phyloP scores from a whole-genome alignment of 2,113 vertebrate genomes.

The Falco punctatus region DNA sequence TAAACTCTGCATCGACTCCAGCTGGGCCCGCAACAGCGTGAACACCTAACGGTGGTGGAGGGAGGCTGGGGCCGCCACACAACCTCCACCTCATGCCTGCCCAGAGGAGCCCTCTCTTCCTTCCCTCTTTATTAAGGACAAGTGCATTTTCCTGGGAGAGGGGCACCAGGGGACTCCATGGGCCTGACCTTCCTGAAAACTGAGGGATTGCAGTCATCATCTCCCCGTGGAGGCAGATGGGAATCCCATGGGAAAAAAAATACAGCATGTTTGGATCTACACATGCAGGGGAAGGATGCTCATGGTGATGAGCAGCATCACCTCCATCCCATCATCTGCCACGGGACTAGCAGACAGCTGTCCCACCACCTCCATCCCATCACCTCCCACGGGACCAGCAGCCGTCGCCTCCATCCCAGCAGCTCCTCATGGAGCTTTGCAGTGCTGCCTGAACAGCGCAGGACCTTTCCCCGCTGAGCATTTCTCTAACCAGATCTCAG shows the following conservation, averaged over 20 bases:
- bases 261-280: fast-evolving
- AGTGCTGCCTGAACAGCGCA: background rate
- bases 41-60: fast-evolving
- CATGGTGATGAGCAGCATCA: too few species aligned
- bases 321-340: background rate
- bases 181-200: background rate
- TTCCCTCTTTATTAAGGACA: background rate
- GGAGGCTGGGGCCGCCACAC: background rate
- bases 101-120: background rate
- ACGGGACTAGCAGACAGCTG: too few species aligned
- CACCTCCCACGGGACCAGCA: background rate
- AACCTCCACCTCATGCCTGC: fast-evolving
- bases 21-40: fast-evolving
- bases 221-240: background rate
- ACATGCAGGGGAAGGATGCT: background rate
- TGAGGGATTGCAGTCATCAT: background rate
- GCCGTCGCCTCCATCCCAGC: background rate
- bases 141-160: background rate
- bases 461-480: background rate
- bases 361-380: background rate
- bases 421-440: background rate
- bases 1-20: background rate
- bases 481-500: background rate
- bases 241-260: background rate
- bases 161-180: too few species aligned